Percentiles rank a stretch among this genome's conserved stretches.
phyloP scores from a whole-genome alignment of 1,140 invertebrate genomes.

The Paraescarpia echinospica region DNA sequence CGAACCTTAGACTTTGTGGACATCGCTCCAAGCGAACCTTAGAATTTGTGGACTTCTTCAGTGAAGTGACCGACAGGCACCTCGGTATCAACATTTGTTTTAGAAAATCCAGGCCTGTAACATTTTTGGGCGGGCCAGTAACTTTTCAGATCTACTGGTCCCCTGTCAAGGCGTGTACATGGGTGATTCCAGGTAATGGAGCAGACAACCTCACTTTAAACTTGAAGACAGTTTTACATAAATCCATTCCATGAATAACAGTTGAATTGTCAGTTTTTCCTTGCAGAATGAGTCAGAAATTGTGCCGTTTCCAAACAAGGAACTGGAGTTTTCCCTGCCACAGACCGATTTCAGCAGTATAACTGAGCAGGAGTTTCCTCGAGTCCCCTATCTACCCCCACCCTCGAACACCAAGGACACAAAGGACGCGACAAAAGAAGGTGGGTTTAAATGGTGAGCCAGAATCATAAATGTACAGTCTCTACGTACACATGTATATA shows the following conservation, averaged over 20 bases:
- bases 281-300: conserved; percentile 75
- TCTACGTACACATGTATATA: not conserved
- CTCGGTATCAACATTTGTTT: no score
- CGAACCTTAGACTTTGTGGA: no score
- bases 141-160: no score
- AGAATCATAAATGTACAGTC: not conserved
- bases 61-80: no score
- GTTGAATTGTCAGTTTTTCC: conserved; percentile 32
- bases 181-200: no score
- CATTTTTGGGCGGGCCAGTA: no score
- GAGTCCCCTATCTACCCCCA: not conserved
- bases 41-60: no score
- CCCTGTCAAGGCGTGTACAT: no score
- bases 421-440: not conserved
- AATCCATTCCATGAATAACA: not conserved
- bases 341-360: conserved; percentile 63
- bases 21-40: no score
- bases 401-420: not conserved
- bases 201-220: no score
- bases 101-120: no score
- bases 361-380: not conserved
- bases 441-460: not conserved
- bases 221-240: not conserved
- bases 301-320: conserved; percentile 75
- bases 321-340: conserved; percentile 70